Base-by-base conservation (phyloP, 2,888 invertebrate genomes). In the Acanthoscelides obtectus region DNA sequence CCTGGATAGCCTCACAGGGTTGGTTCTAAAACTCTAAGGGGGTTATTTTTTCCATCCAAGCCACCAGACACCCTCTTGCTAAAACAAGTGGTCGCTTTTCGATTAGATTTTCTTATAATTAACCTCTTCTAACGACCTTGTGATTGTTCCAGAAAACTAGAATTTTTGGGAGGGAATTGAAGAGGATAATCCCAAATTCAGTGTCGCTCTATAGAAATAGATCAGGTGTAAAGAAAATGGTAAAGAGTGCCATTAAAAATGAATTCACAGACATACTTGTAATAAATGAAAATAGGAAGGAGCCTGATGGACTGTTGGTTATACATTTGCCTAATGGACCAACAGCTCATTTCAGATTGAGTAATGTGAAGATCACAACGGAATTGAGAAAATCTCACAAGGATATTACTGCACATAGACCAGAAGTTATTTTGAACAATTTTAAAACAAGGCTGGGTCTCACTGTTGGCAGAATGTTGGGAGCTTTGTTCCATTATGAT, bases 281-380 rank as follows among this genome's bases (percentile, higher is more conserved):
- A n/a, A 87, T 99, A 1, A 99, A 99, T 85, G 99, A 99, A 85
- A 94, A 99, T 86, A 91, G 92, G 78, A 93, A 94, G 79, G 91
- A 94, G 82, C 98, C 98, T 0, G 96, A 98, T 86, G 98, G 97
- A 1, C 88, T 99, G 83, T 87, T 99, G 20, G 87, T 99, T 2
- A 92, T 97, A 74, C 99, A 99, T 86, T 87, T 99, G 74, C 99
- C 99, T 0, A 91, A 95, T 77, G 99, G 99, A 0, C 99, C 99
- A 0, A 99, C 99, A 0, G 97, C 98, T 20, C 95, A 97, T 85
- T 99, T 99, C 84, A 94, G 95, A 83, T 84, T 99, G 21, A 96
- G 96, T 79, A 98, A 94, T 84, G 95, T 98, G 0, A 94, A 93
- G 83, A 92, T 97, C 69, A 96, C 96, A 0, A 92, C 94, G 22